Base-by-base conservation (phyloP, 1,140 invertebrate genomes). In the Proctacanthus coquilletti region DNA sequence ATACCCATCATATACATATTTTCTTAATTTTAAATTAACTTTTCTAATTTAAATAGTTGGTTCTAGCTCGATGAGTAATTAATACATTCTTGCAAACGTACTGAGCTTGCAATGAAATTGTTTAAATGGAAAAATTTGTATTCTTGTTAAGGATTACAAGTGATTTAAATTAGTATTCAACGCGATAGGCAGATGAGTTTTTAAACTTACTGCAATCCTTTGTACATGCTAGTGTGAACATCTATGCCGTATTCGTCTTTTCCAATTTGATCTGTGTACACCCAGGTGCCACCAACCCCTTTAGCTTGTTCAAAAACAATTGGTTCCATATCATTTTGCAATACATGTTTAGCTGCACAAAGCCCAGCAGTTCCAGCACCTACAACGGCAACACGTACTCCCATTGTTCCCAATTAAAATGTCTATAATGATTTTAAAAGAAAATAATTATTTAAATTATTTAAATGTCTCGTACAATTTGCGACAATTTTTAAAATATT, bases 191-290 rank as follows among this genome's bases (percentile, higher is more conserved):
- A 30, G 3, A 36, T n/a, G 13, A n/a, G 20, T n/a, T n/a, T 4
- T 38, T 5, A 9, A 32, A 38, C 41, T 36, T 44, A 52, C 53
- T 51, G 45, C 18, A 57, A 45, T 19, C 53, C 56, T 42, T 71
- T 71, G 42, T 89, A 89, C 76, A 92, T 91, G 60, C 83, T 85
- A 20, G 83, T 81, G 53, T 89, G 85, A 29, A 91, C 74, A 2
- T 84, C 81, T 18, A 84, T 62, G 5, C 81, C 81, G 60, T 80
- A 75, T 44, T 72, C 61, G 54, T 86, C 78, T 27, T 67, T 68
- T 11, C 76, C 78, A 21, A 68, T 70, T 40, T 72, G 62, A n/a
- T 83, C 72, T 9, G 69, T 75, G 50, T 88, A 94, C 1, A 85
- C 75, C 85, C 85, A 91, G 6, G 85, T 84, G 13, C 89, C 89